Evolutionary conservation across 1,140 invertebrate species (phyloP).

Genomic region (Hetaerina americana): DNA sequence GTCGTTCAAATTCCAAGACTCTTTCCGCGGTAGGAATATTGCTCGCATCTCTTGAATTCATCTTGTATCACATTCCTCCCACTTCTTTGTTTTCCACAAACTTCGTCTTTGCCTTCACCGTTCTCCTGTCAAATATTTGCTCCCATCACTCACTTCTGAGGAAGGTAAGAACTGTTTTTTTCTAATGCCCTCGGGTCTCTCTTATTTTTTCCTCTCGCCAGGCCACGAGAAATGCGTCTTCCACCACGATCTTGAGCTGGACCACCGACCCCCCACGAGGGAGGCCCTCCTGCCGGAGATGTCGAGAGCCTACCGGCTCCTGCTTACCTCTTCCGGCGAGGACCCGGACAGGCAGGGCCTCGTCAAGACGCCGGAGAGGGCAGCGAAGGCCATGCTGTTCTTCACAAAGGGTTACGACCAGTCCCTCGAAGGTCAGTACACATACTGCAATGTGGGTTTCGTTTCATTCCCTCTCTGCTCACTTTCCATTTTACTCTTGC

Average conservation of each 20-base stretch:
- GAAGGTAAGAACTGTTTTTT: too few relatives aligned
- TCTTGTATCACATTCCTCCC: too few relatives aligned
- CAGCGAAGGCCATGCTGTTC: conserved; percentile 97
- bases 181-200: too few relatives aligned
- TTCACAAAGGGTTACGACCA: conserved; percentile 99
- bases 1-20: too few relatives aligned
- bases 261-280: conserved; percentile 74
- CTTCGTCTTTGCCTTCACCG: too few relatives aligned
- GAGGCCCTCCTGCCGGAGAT: conserved; percentile 77
- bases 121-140: too few relatives aligned
- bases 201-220: conserved; percentile 35
- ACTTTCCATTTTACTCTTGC: too few relatives aligned
- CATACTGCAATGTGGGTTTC: not conserved
- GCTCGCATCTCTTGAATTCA: too few relatives aligned
- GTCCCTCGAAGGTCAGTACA: conserved; percentile 70
- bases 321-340: conserved; percentile 76
- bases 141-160: too few relatives aligned
- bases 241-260: conserved; percentile 78
- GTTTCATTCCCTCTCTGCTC: too few relatives aligned
- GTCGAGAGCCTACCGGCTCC: conserved; percentile 67
- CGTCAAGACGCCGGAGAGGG: conserved; percentile 91
- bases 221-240: conserved; percentile 84
- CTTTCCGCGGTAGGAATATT: too few relatives aligned
- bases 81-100: too few relatives aligned
- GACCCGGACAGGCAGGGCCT: conserved; percentile 86